Conservation (phyloP, 1,140 invertebrate genomes). For the Leptinotarsa texana region DNA sequence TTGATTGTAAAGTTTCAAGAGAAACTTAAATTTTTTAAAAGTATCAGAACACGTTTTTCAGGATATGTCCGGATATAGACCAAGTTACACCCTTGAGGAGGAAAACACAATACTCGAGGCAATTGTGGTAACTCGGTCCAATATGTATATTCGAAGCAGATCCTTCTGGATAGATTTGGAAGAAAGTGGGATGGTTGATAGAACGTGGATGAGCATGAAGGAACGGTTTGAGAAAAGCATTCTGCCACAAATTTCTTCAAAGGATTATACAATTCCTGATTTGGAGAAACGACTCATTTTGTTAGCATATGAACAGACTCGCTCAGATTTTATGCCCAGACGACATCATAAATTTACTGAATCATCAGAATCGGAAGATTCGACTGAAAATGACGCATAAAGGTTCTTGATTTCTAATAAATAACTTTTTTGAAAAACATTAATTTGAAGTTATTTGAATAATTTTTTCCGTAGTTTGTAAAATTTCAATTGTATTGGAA, state of each 20-base stretch:
- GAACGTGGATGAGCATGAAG: slow-evolving; percentile 16
- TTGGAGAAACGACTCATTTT: neutral
- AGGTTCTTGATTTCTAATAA: no score
- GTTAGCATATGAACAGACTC: slow-evolving; percentile 4
- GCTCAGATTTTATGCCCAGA: neutral
- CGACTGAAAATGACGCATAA: no score
- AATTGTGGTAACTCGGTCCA: neutral
- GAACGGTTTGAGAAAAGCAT: slow-evolving; percentile 17
- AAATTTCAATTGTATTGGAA: no score
- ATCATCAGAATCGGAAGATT: neutral
- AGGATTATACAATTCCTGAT: neutral
- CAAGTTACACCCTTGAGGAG: slow-evolving; percentile 9
- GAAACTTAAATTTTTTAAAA: neutral
- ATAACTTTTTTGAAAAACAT: no score
- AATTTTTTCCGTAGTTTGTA: no score
- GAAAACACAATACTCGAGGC: neutral
- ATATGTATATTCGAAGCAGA: neutral
- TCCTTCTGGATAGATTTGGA: slow-evolving; percentile 13
- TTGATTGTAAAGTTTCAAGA: no score
- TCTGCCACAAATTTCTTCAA: neutral
- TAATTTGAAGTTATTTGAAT: no score
- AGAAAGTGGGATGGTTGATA: slow-evolving; percentile 1
- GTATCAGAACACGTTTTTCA: neutral
- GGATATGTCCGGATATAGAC: slow-evolving; percentile 13
- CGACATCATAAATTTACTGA: neutral